Base-by-base conservation (phyloP, 2,888 invertebrate genomes). In the Hirtodrosophila cameraria region DNA sequence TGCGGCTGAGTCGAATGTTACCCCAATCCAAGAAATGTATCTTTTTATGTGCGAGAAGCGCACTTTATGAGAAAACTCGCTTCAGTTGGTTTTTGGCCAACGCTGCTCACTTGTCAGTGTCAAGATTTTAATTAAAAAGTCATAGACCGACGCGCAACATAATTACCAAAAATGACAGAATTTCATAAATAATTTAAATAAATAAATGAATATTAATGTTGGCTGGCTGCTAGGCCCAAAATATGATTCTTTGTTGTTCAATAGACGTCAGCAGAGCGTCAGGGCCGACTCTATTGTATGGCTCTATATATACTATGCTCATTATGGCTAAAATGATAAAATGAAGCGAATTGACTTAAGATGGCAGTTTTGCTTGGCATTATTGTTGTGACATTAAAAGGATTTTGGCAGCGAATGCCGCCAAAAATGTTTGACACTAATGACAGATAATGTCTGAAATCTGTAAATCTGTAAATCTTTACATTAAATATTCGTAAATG, bases 141-240 rank as follows among this genome's bases (percentile, higher is more conserved):
- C 80, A 62, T 71, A 57, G 86, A 62, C 52, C 60, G 53, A 23
- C 52, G 66, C 50, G 45, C 49, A 35, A 20, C 45, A 43, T 86
- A 75, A 86, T 86, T 86, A 69, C 62, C 50, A 31, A 67, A 69
- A 63, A 35, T 69, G 64, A 54, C 75, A 57, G 52, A 54, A 72
- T 75, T 74, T 69, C 60, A 69, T 62, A 66, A 78, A 64, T 74
- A 81, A 70, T 60, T 71, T 58, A 58, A 35, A 50, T 42, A 57
- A 46, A 77, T 84, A 82, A 82, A 87, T 82, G 54, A 87, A 87
- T 86, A 82, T 82, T 87, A 87, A 82, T 85, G 79, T 30, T 70
- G 41, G 45, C 12, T 38, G 25, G 9, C 43, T 31, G 31, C 30
- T n/a, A 11, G 13, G 25, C 27, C 25, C 13, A 41, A 18, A 23